phyloP scores from a whole-genome alignment of 2,888 invertebrate genomes.

The Brachypalpus laphriformis region DNA sequence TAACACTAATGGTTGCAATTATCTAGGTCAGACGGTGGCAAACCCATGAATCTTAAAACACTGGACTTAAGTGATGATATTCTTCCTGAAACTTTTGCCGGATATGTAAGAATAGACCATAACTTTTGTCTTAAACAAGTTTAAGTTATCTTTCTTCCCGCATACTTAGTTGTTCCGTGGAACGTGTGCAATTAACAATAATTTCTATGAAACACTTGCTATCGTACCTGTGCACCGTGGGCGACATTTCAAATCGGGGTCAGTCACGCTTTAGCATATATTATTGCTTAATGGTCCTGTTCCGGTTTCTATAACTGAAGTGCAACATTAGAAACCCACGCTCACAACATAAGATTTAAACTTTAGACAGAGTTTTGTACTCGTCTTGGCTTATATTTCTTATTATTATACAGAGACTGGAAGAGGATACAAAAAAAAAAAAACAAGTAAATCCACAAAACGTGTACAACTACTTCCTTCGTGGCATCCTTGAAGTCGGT shows the following conservation, averaged over 20 bases:
- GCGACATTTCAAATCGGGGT: conserved; percentile 12
- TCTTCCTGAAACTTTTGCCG: not conserved
- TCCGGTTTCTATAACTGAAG: not conserved
- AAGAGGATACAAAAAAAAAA: not conserved
- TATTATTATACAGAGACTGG: not conserved
- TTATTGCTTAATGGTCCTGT: conserved; percentile 19
- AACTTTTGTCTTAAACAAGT: not conserved
- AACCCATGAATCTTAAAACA: not conserved
- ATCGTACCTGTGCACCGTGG: not conserved
- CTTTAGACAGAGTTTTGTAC: conserved; percentile 6
- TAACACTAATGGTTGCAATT: conserved; percentile 28
- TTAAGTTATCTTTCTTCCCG: not conserved
- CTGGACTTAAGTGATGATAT: not conserved
- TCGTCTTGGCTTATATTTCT: not conserved
- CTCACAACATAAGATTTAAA: not conserved
- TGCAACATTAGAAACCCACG: not conserved
- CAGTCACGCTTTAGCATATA: conserved; percentile 29
- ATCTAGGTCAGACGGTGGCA: not conserved
- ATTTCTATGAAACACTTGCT: not conserved
- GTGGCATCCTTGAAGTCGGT: not conserved
- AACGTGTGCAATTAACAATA: conserved; percentile 39
- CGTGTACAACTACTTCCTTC: conserved; percentile 24
- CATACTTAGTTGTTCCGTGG: not conserved
- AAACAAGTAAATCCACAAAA: not conserved
- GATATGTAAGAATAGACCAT: not conserved